Evolutionary conservation across 2,113 vertebrate genomes (phyloP), one percentile per base, ranked within the genome.

Genomic region (Tenebrosternarchus preto): DNA sequence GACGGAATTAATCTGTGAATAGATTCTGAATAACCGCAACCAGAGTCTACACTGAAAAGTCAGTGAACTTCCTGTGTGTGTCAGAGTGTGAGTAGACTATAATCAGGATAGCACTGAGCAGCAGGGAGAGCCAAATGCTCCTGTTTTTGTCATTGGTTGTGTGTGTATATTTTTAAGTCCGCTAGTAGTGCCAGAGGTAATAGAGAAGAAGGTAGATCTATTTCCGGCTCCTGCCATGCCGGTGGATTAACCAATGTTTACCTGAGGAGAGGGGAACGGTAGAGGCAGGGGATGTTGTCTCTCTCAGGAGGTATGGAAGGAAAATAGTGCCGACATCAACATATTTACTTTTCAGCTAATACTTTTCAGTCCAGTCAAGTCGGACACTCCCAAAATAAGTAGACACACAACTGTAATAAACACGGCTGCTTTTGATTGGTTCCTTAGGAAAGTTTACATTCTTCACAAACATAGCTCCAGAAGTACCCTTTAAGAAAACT

Each of bases 211-310:
- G 12, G 60, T 63, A 63, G 50, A 69, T 50, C 56, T 59, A 33
- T 60, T 56, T 55, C 64, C 59, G 67, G 46, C 9, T 7, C 27
- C 33, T 69, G 57, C 29, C 22, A 16, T 27, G 6, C 36, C 7
- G 46, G 19, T 29, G 70, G 29, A n/a, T 39, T 55, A 64, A 55
- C 60, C 15, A 56, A 53, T 77, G 56, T 80, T 80, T 64, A 55
- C 69, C 8, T 5, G 24, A 59, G 29, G 9, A 31, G 25, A 24
- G 20, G 53, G 71, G 33, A 55, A 73, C 25, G 64, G 19, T n/a
- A 19, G 36, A 24, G 69, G 12, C 12, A 50, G 9, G 15, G 43
- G 1, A 12, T 50, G 43, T 50, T 15, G 43, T 50, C 43, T 50
- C 11, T 50, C 43, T 15, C 43, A 15, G 39, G 39, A 43, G 9